Conservation (phyloP, 2,797 vertebrate species). For the Scyliorhinus canicula region DNA sequence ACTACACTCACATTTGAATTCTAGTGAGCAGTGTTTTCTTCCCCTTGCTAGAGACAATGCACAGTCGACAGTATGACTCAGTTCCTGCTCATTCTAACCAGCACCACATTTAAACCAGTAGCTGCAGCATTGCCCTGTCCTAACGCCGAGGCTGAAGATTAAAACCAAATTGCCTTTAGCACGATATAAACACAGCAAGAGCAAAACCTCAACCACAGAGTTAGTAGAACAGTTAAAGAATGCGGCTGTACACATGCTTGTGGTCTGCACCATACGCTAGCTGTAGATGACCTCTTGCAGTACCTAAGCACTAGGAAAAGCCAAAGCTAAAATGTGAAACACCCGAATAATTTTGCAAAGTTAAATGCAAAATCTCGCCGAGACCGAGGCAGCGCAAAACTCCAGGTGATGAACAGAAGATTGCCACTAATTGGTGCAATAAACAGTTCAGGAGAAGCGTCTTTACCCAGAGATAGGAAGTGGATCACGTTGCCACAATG, state of each 20-base stretch:
- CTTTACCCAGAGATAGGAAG: not conserved
- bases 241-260: not conserved
- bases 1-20: not conserved
- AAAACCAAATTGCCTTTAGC: not conserved
- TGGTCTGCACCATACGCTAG: not conserved
- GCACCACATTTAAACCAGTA: not conserved
- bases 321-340: not conserved
- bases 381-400: not conserved
- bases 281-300: not conserved
- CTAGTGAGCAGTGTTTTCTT: not conserved
- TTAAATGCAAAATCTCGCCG: not conserved
- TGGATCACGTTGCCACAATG: not conserved
- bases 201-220: not conserved
- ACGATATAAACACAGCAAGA: not conserved
- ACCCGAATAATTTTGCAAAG: not conserved
- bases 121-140: not conserved
- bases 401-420: not conserved
- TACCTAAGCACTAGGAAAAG: not conserved
- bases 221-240: conserved; percentile 1
- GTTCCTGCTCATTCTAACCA: not conserved
- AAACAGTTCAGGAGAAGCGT: not conserved
- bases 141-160: not conserved
- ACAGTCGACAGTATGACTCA: not conserved
- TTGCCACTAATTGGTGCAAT: not conserved
- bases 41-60: not conserved